A percentile compares a stretch with the other conserved stretches of the same genome.
Conservation (phyloP, 2,888 invertebrate genomes). For the Eilema griseolum region DNA sequence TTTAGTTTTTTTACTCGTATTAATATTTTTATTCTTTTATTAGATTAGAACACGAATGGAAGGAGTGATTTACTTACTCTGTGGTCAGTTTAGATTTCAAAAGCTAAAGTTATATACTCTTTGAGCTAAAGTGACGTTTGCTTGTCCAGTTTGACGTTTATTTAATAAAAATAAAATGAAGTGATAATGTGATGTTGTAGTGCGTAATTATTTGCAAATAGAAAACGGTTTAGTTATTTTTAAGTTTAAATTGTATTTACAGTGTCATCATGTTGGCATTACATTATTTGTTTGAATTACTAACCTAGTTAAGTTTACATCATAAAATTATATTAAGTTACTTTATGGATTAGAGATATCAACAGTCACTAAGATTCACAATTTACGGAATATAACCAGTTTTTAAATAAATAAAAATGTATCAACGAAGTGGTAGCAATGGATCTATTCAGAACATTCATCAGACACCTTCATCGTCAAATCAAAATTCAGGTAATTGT, state of each 20-base stretch:
- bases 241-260: slow-evolving; percentile 39
- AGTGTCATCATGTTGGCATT: slow-evolving; percentile 38
- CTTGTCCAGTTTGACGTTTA: slow-evolving; percentile 9
- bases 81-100: neutral
- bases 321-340: slow-evolving; percentile 1
- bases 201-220: slow-evolving; percentile 51
- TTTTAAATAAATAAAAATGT: slow-evolving; percentile 69
- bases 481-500: slow-evolving; percentile 91
- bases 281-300: slow-evolving; percentile 29
- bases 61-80: neutral
- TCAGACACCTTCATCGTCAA: slow-evolving; percentile 92
- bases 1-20: too few relatives aligned
- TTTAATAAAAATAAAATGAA: slow-evolving; percentile 17
- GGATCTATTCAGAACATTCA: slow-evolving; percentile 92
- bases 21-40: too few relatives aligned
- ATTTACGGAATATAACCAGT: slow-evolving; percentile 7
- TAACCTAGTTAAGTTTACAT: slow-evolving; percentile 71
- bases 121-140: neutral
- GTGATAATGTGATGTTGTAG: slow-evolving; percentile 11
- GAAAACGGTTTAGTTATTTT: slow-evolving; percentile 8
- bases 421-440: slow-evolving; percentile 92
- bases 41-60: too few relatives aligned
- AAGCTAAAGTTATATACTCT: too few relatives aligned
- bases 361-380: neutral
- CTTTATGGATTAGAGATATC: slow-evolving; percentile 3